Evolutionary conservation across 2,113 vertebrate genomes (phyloP), one percentile per base, ranked within the genome.

Genomic region (Rutilus rutilus): DNA sequence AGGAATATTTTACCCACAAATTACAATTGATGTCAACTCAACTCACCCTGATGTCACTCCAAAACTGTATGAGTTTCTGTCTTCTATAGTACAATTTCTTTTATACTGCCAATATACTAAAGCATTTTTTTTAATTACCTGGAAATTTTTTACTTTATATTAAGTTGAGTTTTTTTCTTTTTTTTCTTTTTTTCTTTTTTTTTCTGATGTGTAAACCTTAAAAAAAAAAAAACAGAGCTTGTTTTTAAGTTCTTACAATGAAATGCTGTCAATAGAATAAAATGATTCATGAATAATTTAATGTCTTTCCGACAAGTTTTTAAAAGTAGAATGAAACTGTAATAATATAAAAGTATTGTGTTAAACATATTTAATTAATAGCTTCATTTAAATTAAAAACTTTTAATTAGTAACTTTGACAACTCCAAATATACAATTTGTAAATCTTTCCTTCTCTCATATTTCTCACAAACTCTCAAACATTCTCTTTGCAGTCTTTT

Each of bases 111-210:
- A 59, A 23, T 9, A 59, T n/a, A 59, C 21, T 23, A n/a, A 59
- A 50, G 14, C 47, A 50, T 1, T 5, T 15, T 14, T 47, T 47
- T 47, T 14, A 45, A 47, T 47, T 47, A 47, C 19, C 7, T n/a
- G 6, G 2, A 9, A 60, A 8, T 10, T 4, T 7, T 6, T 23
- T 59, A 59, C 57, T 59, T 23, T 59, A 59, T 59, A 59, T 50
- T 50, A 50, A 3, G 9, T 45, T 45, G 10, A 39, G 36, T 2
- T 12, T 45, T 10, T 11, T 47, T 11, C n/a, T 14, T 4, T 30
- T 0, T 30, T 30, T 30, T 0, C 2, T 30, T 7, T 5, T 59
- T 23, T 23, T 3, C 0, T 1, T 0, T 23, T n/a, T 23, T 3
- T 36, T 4, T 21, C 30, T 10, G 10, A n/a, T 23, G 69, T n/a